Evolutionary conservation across 2,888 invertebrate genomes (phyloP).

Genomic region (Blera fallax): DNA sequence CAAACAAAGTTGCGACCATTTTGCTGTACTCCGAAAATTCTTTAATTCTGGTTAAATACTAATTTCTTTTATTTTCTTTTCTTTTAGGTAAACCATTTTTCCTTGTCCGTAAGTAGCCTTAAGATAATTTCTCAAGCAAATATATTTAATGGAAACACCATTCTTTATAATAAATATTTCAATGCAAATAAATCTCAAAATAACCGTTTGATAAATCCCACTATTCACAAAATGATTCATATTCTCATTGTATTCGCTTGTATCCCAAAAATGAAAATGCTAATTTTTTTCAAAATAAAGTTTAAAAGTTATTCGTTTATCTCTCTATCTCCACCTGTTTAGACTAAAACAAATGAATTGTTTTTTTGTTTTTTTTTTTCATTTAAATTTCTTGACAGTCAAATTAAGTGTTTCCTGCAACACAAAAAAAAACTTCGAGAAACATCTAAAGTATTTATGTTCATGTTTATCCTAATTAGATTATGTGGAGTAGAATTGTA

Average conservation of each 20-base stretch:
- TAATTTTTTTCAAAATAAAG: conserved; percentile 31
- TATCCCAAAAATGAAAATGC: conserved; percentile 37
- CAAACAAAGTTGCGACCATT: no score
- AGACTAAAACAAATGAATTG: conserved; percentile 34
- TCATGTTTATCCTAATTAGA: conserved; percentile 23
- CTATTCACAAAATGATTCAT: conserved; percentile 67
- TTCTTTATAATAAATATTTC: neutral
- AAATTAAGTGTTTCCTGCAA: conserved; percentile 58
- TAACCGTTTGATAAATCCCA: conserved; percentile 55
- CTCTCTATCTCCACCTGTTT: conserved; percentile 39
- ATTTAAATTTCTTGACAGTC: conserved; percentile 39
- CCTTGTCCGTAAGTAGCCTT: conserved; percentile 18
- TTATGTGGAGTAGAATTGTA: neutral
- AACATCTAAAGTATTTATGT: conserved; percentile 16
- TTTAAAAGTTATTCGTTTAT: conserved; percentile 43
- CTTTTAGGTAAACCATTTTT: conserved; percentile 34
- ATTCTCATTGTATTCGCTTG: conserved; percentile 28
- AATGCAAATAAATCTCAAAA: conserved; percentile 50
- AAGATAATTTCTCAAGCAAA: neutral
- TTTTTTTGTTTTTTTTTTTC: neutral
- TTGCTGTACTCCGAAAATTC: no score
- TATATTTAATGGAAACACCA: neutral
- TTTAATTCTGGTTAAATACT: neutral
- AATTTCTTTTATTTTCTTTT: neutral
- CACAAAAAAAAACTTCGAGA: neutral